A percentile compares a stretch with the other conserved stretches of the same genome.
Conservation (phyloP, 2,797 vertebrate species). For the Darevskia nairensis region DNA sequence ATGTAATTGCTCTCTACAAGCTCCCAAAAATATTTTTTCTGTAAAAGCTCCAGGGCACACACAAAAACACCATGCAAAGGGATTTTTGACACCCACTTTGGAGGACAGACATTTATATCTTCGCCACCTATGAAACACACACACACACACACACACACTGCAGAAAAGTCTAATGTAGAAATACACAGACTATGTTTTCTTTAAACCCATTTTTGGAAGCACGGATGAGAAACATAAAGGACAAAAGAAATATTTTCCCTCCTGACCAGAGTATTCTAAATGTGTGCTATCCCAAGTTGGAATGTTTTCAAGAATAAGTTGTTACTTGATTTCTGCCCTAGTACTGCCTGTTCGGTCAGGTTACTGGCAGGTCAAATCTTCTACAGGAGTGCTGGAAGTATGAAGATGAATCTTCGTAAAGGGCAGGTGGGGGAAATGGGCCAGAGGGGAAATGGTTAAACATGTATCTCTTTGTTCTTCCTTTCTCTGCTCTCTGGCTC, state of each 20-base stretch:
- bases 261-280: slow-evolving; percentile 10
- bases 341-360: neutral
- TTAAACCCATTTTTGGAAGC: neutral
- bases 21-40: slow-evolving; percentile 21
- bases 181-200: neutral
- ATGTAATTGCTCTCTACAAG: neutral
- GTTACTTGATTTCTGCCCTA: neutral
- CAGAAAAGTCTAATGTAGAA: neutral
- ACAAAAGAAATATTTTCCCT: slow-evolving; percentile 25
- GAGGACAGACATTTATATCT: neutral
- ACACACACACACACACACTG: too few species aligned
- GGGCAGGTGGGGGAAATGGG: neutral
- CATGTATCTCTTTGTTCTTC: neutral
- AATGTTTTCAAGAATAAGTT: slow-evolving; percentile 28
- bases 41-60: neutral
- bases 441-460: neutral
- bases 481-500: neutral
- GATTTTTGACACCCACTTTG: neutral
- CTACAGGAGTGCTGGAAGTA: neutral
- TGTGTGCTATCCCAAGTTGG: neutral
- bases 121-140: neutral
- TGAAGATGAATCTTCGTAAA: neutral
- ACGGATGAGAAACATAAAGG: neutral
- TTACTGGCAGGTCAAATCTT: slow-evolving; percentile 20
- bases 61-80: neutral